Base-by-base conservation (phyloP, 2,113 vertebrate genomes). In the Psammodynastes pulverulentus region DNA sequence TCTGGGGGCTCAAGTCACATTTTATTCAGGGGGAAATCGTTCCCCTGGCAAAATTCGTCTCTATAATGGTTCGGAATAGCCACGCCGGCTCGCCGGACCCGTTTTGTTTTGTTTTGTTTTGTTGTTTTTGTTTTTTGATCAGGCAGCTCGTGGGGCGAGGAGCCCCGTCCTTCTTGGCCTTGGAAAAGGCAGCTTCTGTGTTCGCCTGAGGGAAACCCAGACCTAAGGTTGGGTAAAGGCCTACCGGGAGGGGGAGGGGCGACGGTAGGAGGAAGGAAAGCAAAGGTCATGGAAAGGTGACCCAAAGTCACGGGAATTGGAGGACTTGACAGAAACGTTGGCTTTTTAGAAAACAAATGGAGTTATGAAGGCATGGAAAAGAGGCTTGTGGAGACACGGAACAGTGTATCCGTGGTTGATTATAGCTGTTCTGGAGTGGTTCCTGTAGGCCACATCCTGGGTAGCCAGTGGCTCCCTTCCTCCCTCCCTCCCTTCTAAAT, bases 211-310 rank as follows among this genome's bases (percentile, higher is more conserved):
- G 45, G 9, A 26, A 39, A 17, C 7, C n/a, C n/a, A 45, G 56
- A 7, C 52, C 56, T 17, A 52, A 45, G 39, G 7, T 46, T 8
- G 3, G 49, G 34, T 29, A 12, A 79, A 72, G 39, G n/a, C 34
- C 46, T 19, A 51, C 9, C 13, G 45, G 24, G 49, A 12, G 6
- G 1, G 17, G 46, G 1, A 1, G 12, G 26, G 0, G 23, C 0
- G 2, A 12, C 23, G n/a, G 49, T 4, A 3, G 34, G 86, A 23
- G 6, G 62, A n/a, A 26, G 10, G 49, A 3, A 24, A 84, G 48
- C 23, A 19, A 45, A 79, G 56, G 56, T 51, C 46, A 29, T 15
- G 10, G 21, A 45, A 53, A 86, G 85, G 85, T 26, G 29, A 46
- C 19, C 46, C 46, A n/a, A 21, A 5, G 19, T 26, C 23, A 29